Percentiles rank a stretch among this genome's conserved stretches.
phyloP scores from a whole-genome alignment of 2,888 invertebrate species.

The Sturmia bella region DNA sequence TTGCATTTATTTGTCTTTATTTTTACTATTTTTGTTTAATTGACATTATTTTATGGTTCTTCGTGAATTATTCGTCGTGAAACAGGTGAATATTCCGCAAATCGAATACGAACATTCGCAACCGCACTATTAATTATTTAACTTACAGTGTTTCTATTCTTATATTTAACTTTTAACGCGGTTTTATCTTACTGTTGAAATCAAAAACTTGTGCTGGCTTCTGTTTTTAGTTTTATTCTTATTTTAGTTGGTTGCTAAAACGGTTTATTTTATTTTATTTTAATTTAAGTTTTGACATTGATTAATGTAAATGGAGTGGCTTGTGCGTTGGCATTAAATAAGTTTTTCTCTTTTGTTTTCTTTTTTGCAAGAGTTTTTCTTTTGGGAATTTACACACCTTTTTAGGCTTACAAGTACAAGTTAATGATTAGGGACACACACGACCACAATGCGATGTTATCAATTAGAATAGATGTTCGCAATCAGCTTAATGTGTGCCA shows the following conservation, averaged over 20 bases:
- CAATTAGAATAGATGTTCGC: background rate
- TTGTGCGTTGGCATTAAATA: background rate
- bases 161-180: constrained; percentile 27
- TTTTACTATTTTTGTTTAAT: too few relatives aligned
- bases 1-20: too few relatives aligned
- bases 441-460: constrained; percentile 10
- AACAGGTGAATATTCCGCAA: too few relatives aligned
- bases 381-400: constrained; percentile 46
- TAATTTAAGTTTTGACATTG: constrained; percentile 52
- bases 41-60: too few relatives aligned
- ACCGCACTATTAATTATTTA: too few relatives aligned
- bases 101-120: too few relatives aligned
- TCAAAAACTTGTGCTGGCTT: constrained; percentile 31
- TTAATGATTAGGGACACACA: constrained; percentile 3
- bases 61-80: too few relatives aligned
- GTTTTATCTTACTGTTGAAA: constrained; percentile 43
- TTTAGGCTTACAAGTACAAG: background rate
- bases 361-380: constrained; percentile 19
- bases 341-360: background rate
- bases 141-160: constrained; percentile 17
- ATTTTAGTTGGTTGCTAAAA: background rate
- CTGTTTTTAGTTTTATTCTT: background rate
- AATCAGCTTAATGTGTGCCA: background rate
- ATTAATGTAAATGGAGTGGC: constrained; percentile 39
- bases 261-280: too few relatives aligned